Base-by-base conservation (phyloP, 2,797 vertebrate genomes). In the Phataginus tetradactyla region DNA sequence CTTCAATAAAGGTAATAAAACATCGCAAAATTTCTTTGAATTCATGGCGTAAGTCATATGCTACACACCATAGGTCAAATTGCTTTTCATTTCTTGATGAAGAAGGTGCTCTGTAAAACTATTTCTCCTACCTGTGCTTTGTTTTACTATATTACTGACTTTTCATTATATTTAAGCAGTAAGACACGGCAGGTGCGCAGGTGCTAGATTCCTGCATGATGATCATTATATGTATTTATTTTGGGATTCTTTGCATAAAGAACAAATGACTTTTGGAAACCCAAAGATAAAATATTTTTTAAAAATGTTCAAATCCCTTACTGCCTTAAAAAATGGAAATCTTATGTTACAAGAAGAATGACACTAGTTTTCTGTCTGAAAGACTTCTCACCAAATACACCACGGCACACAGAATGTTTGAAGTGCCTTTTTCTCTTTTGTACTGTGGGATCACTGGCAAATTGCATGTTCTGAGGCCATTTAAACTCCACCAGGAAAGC, bases 401-500 rank as follows among this genome's bases (percentile, higher is more conserved):
- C 57, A 14, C 39, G 49, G 45, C 7, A 42, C 77, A 81, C n/a
- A 37, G 63, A 42, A 20, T 3, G 37, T 61, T 66, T 85, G 86
- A 90, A 94, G 80, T 57, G 15, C 23, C 14, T 79, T 78, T 84
- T 95, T 89, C 61, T 88, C 64, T 49, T 96, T 71, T 89, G 32
- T 96, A 29, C 71, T n/a, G 51, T 78, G 71, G 89, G 69, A 69
- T 95, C 45, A 1, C 63, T 51, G 9, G 45, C 34, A 97, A 95
- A 96, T 96, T 95, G 78, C 86, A 51, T 79, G 59, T 64, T 97
- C 63, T 34, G 32, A 72, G 71, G 89, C 91, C 79, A 75, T 86
- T 96, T 86, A 45, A 49, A 83, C 69, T 79, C 68, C 29, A n/a
- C 51, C 3, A 23, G 91, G 86, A 94, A 96, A 96, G 91, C 89